Conservation (phyloP, 2,113 vertebrate genomes). For the Emydura subglobosa region DNA sequence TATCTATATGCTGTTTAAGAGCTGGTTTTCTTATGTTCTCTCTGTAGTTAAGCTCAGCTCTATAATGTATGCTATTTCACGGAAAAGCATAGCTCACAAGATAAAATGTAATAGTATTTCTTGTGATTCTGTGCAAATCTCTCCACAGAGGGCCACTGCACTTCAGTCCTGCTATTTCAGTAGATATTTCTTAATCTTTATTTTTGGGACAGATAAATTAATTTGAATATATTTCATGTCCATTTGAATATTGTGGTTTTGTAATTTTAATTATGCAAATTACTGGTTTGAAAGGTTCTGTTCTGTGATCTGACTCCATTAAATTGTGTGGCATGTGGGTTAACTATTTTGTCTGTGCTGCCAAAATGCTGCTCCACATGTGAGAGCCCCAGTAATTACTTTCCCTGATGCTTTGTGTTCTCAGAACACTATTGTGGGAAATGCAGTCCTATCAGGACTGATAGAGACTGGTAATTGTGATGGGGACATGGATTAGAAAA, state of each 20-base stretch:
- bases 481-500: slow-evolving; percentile 44
- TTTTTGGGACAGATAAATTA: not conserved
- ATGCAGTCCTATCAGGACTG: not conserved
- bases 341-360: slow-evolving; percentile 39
- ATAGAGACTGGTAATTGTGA: slow-evolving; percentile 9
- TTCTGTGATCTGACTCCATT: slow-evolving; percentile 31
- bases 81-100: not conserved
- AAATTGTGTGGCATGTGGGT: slow-evolving; percentile 20
- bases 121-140: not conserved
- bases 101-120: not conserved
- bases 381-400: slow-evolving; percentile 47
- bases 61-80: not conserved
- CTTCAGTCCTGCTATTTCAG: not conserved
- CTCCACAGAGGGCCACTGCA: not conserved
- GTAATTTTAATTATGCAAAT: slow-evolving; percentile 55
- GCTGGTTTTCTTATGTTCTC: not conserved
- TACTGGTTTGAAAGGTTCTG: slow-evolving; percentile 39
- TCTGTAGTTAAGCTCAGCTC: not conserved
- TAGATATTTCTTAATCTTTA: slow-evolving; percentile 28
- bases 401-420: slow-evolving; percentile 36
- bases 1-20: not conserved
- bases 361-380: not conserved
- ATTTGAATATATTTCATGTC: slow-evolving; percentile 33
- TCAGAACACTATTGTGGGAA: not conserved
- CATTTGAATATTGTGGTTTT: slow-evolving; percentile 34